These are phyloP conservation scores for Prosapia bicincta DNA, from an alignment of 2,888 invertebrate species.

Conservation along the genomic window DNA sequence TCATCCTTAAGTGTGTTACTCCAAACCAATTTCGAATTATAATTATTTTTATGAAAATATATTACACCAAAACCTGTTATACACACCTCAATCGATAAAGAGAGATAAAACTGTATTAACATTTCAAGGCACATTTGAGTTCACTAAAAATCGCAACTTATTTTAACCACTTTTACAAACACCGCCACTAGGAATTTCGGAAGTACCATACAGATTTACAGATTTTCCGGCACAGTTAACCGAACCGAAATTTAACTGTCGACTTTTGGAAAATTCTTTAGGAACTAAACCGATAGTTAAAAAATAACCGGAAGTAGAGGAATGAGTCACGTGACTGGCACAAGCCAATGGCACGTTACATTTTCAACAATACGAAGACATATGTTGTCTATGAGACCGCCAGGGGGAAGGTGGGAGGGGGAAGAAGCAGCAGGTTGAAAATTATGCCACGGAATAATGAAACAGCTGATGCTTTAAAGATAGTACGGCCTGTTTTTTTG, in stretches of 20 bases:
- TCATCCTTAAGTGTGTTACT: too few relatives aligned
- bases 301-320: background rate
- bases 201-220: too few relatives aligned
- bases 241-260: background rate
- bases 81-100: too few relatives aligned
- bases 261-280: background rate
- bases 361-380: slow-evolving; percentile 2
- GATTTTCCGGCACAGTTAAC: background rate
- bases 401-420: background rate
- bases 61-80: too few relatives aligned
- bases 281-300: background rate
- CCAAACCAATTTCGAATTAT: too few relatives aligned
- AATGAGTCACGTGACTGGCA: slow-evolving; percentile 20
- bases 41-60: too few relatives aligned
- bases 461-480: background rate
- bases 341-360: slow-evolving; percentile 23
- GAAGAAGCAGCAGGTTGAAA: background rate
- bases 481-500: background rate
- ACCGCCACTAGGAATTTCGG: too few relatives aligned
- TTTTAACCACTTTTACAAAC: too few relatives aligned
- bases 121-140: too few relatives aligned
- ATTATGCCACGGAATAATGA: background rate
- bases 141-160: too few relatives aligned
- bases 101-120: too few relatives aligned
- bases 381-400: background rate